These are phyloP conservation scores for Macrocentrus cingulum DNA, from an alignment of 1,140 invertebrate species.

Conservation along the genomic window DNA sequence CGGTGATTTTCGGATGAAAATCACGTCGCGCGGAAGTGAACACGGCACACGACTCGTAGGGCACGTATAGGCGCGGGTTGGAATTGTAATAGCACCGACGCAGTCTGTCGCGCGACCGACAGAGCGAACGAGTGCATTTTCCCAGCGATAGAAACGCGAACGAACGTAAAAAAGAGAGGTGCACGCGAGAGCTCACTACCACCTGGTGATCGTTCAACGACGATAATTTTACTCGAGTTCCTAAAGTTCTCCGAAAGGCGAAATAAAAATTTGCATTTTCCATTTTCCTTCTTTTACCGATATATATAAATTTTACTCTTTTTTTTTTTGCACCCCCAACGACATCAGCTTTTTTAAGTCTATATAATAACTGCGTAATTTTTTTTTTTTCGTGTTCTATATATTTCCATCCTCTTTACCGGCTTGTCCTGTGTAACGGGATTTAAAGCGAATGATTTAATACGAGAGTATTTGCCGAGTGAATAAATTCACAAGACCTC, in stretches of 20 bases:
- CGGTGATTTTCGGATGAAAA: conserved; percentile 20
- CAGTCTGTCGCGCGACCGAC: conserved; percentile 13
- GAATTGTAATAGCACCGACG: conserved; percentile 15
- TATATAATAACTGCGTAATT: conserved; percentile 14
- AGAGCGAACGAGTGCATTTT: conserved; percentile 4
- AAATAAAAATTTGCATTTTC: conserved; percentile 29
- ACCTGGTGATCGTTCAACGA: conserved; percentile 25
- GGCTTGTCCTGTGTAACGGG: conserved; percentile 25
- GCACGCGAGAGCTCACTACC: conserved; percentile 2
- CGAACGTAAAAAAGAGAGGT: neutral
- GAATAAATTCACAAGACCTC: conserved; percentile 23
- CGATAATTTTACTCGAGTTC: conserved; percentile 20
- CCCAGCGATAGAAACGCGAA: neutral
- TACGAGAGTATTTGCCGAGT: conserved; percentile 28
- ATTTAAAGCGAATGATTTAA: conserved; percentile 29
- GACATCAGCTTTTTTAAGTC: conserved; percentile 15
- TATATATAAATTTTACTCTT: conserved; percentile 21
- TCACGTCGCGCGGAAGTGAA: conserved; percentile 22
- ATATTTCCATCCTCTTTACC: neutral
- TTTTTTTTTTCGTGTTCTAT: conserved; percentile 6
- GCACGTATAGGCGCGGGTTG: conserved; percentile 10
- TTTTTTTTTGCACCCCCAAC: conserved; percentile 8
- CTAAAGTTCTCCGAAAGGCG: conserved; percentile 18
- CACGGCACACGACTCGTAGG: conserved; percentile 1
- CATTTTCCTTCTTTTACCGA: conserved; percentile 23